These are phyloP conservation scores for Ctenicera cuprea DNA, from an alignment of 2,888 invertebrate genomes.

Conservation along the genomic window DNA sequence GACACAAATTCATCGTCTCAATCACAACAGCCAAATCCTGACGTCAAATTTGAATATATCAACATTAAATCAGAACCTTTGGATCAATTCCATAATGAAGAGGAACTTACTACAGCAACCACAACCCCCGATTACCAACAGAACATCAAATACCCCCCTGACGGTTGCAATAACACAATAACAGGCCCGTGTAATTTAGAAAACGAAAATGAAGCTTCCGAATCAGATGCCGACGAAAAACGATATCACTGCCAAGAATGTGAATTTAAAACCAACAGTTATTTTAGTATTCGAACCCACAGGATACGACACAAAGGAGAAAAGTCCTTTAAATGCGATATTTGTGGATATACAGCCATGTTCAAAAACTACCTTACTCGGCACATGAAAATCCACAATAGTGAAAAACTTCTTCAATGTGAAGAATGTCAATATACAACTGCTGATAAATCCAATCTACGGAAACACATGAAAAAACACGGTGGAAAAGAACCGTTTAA, in stretches of 20 bases:
- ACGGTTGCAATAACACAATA: too few species aligned
- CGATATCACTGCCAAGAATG: background rate
- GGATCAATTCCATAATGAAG: too few species aligned
- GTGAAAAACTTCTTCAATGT: constrained; percentile 57
- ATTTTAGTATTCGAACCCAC: background rate
- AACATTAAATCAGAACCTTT: too few species aligned
- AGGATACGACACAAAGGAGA: constrained; percentile 24
- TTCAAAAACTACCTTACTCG: constrained; percentile 49
- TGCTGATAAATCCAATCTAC: constrained; percentile 58
- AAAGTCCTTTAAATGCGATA: constrained; percentile 52
- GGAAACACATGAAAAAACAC: constrained; percentile 59
- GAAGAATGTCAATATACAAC: constrained; percentile 57
- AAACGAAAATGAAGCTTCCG: background rate
- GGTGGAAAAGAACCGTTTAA: background rate
- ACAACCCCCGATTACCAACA: too few species aligned
- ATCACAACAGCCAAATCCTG: too few species aligned
- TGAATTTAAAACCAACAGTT: background rate
- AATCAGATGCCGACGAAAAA: constrained; percentile 18
- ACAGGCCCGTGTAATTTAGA: too few species aligned
- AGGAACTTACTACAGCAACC: too few species aligned
- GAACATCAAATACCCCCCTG: too few species aligned
- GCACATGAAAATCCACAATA: constrained; percentile 59
- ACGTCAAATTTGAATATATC: too few species aligned
- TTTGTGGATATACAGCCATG: constrained; percentile 55
- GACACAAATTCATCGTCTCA: too few species aligned